phyloP scores from a whole-genome alignment of 2,113 vertebrate species.

The crab-eating macaque (Macaca fascicularis) region T2T-MFA8v1.1 NC_088376.1:17391001-17391500 shows the following conservation, averaged over 20 bases:
- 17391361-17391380: not conserved
- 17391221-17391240: not conserved
- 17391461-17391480: not conserved
- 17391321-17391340: not conserved
- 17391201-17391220: not conserved
- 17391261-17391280: not conserved
- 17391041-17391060: constrained; percentile 2
- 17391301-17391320: not conserved
- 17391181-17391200: not conserved
- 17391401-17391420: not conserved
- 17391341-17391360: not conserved
- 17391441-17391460: not conserved
- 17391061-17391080: not conserved
- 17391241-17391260: not conserved
- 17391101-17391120: not conserved
- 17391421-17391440: not conserved
- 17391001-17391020: not conserved
- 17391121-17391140: not conserved
- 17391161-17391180: not conserved
- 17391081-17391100: not conserved
- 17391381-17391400: not conserved
- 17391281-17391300: not conserved
- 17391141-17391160: not conserved
- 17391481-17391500: not conserved
- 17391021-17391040: not conserved